These are phyloP conservation scores for Pampus argenteus DNA, from an alignment of 2,797 vertebrate species.

Conservation along the genomic window DNA sequence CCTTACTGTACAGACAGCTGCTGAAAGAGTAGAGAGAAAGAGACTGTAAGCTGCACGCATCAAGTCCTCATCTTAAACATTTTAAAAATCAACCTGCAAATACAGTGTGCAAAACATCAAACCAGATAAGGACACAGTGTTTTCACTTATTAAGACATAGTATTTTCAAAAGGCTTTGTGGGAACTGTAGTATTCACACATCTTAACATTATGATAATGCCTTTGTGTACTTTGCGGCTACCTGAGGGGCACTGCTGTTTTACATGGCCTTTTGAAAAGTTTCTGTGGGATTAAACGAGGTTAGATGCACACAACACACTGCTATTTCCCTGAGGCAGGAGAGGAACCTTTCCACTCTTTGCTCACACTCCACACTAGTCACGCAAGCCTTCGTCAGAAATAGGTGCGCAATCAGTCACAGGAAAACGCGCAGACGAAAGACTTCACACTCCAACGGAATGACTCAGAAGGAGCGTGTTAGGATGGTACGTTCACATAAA, in stretches of 20 bases:
- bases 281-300: conserved; percentile 82
- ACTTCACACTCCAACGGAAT: conserved; percentile 44
- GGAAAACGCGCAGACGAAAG: conserved; percentile 52
- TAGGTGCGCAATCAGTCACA: conserved; percentile 49
- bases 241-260: conserved; percentile 74
- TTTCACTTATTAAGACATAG: conserved; percentile 12
- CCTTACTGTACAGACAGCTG: conserved; percentile 34
- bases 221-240: conserved; percentile 40
- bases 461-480: conserved; percentile 63
- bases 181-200: conserved; percentile 41
- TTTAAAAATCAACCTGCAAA: not conserved
- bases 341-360: conserved; percentile 82
- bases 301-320: conserved; percentile 76
- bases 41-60: conserved; percentile 19
- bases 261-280: conserved; percentile 77
- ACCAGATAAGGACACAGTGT: not conserved
- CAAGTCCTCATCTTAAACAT: conserved; percentile 8
- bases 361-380: conserved; percentile 79
- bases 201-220: conserved; percentile 49
- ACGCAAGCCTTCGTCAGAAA: conserved; percentile 82
- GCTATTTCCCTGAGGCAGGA: conserved; percentile 82
- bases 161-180: conserved; percentile 45
- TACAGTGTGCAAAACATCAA: not conserved
- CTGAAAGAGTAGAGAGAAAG: conserved; percentile 38
- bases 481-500: conserved; percentile 38